These are phyloP conservation scores for Tanypteryx hageni DNA, from an alignment of 2,888 invertebrate genomes.

Conservation along the genomic window DNA sequence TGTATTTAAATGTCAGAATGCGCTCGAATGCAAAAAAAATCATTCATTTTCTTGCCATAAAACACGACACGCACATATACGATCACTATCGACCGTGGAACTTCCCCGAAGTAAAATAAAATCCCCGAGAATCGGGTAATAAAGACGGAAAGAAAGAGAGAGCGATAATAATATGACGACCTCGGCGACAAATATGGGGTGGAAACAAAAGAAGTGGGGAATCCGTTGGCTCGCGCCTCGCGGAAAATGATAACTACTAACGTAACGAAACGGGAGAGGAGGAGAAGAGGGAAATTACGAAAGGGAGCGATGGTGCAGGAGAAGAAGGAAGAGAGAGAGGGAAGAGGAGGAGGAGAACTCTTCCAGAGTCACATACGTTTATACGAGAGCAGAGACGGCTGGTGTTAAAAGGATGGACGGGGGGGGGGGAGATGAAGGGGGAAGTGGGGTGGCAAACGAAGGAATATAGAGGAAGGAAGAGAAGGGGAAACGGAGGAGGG, in stretches of 20 bases:
- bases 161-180: background rate
- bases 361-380: background rate
- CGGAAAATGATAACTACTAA: background rate
- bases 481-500: background rate
- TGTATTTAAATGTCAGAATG: too few relatives aligned
- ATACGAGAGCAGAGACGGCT: background rate
- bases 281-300: background rate
- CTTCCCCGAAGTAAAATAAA: too few relatives aligned
- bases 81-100: too few relatives aligned
- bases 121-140: too few relatives aligned
- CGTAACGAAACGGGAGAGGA: background rate
- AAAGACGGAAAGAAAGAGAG: too few relatives aligned
- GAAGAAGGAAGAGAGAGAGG: background rate
- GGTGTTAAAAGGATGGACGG: slow-evolving; percentile 10
- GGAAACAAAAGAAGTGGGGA: background rate
- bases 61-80: too few relatives aligned
- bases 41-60: too few relatives aligned
- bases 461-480: background rate
- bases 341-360: background rate
- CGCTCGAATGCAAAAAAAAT: too few relatives aligned
- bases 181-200: background rate
- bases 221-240: too few relatives aligned
- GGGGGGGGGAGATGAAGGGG: background rate
- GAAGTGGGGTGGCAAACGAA: background rate
- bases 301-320: background rate